Evolutionary conservation across 1,140 invertebrate genomes (phyloP).

Genomic region (Penaeus japonicus): DNA sequence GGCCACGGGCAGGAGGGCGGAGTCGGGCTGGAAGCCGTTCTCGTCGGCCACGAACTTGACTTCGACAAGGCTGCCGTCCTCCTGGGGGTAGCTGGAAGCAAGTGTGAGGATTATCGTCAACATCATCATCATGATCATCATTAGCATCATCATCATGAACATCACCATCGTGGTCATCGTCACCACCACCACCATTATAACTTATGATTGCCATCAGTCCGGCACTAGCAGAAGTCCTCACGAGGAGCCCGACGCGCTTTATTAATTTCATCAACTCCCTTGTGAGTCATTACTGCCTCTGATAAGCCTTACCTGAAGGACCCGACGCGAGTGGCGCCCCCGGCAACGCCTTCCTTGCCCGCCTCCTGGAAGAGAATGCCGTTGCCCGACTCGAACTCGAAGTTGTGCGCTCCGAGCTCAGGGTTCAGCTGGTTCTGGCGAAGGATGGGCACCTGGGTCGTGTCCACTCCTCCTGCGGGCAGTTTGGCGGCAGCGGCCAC

Average conservation of each 20-base stretch:
- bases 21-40: not conserved
- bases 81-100: not conserved
- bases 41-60: not conserved
- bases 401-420: not conserved
- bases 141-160: not conserved
- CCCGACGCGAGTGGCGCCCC: constrained; percentile 3
- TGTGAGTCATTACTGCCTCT: too few relatives aligned
- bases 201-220: too few relatives aligned
- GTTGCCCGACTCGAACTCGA: constrained; percentile 14
- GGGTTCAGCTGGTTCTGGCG: not conserved
- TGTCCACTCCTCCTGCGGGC: not conserved
- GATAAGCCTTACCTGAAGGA: not conserved
- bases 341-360: not conserved
- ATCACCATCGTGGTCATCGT: too few relatives aligned
- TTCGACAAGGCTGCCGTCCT: not conserved
- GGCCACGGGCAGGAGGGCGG: not conserved
- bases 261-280: too few relatives aligned
- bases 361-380: constrained; percentile 3
- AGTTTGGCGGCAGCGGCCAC: not conserved
- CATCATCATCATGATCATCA: not conserved
- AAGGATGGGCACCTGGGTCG: not conserved
- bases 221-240: too few relatives aligned
- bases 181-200: too few relatives aligned
- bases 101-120: not conserved
- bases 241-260: too few relatives aligned